A percentile compares a stretch with the other conserved stretches of the same genome.
These are phyloP conservation scores for Platerodrilus igneus DNA, from an alignment of 2,888 invertebrate species.

Conservation along the genomic window DNA sequence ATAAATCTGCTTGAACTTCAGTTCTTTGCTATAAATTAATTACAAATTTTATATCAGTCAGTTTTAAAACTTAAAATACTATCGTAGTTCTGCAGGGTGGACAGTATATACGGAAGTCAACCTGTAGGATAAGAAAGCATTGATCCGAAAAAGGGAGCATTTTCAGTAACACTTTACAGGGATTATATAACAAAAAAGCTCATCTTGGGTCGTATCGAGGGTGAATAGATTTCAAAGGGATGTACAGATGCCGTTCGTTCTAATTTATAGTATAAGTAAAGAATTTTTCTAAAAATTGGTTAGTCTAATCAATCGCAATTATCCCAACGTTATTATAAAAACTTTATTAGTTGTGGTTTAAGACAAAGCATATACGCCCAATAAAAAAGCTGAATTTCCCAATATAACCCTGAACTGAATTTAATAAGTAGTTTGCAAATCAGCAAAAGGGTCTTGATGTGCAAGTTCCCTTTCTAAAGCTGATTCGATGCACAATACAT, in stretches of 20 bases:
- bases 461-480: constrained; percentile 22
- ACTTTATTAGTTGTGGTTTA: no score
- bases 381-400: constrained; percentile 20
- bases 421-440: constrained; percentile 26
- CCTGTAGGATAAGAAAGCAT: constrained; percentile 20
- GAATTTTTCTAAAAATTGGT: no score
- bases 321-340: no score
- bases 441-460: constrained; percentile 18
- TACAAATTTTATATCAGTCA: no score
- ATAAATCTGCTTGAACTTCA: no score
- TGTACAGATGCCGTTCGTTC: constrained; percentile 11
- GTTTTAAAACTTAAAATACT: no score
- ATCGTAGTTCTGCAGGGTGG: no score
- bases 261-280: no score
- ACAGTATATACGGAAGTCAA: no score
- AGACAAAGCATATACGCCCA: no score
- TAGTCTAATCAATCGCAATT: no score
- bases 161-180: constrained; percentile 21
- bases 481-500: constrained; percentile 26
- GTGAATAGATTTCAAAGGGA: constrained; percentile 23
- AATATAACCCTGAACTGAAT: constrained; percentile 18
- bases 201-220: constrained; percentile 21
- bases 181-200: constrained; percentile 27
- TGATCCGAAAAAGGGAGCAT: constrained; percentile 15
- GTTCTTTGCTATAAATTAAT: no score